phyloP scores from a whole-genome alignment of 2,888 invertebrate genomes.

The Automeris io region DNA sequence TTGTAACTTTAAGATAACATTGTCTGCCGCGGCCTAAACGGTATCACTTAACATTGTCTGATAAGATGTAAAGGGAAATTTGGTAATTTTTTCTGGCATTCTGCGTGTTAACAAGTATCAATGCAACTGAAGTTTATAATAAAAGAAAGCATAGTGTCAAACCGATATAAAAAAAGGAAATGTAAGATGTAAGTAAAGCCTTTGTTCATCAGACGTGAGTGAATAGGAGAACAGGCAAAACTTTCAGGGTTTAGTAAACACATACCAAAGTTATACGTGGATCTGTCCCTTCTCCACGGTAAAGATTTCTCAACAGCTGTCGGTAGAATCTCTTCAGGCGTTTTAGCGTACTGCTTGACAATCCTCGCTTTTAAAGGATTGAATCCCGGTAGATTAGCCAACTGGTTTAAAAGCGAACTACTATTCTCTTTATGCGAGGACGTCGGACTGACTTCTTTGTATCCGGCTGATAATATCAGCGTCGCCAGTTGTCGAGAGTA shows the following conservation, averaged over 20 bases:
- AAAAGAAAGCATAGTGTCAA: background rate
- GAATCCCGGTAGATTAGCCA: conserved; percentile 82
- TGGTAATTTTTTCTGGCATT: no score
- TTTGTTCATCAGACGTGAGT: conserved; percentile 44
- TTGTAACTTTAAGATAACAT: no score
- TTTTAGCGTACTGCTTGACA: conserved; percentile 81
- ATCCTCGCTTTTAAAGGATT: conserved; percentile 83
- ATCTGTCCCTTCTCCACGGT: conserved; percentile 89
- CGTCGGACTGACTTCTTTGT: conserved; percentile 73
- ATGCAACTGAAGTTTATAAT: background rate
- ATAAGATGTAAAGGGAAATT: no score
- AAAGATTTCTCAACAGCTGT: conserved; percentile 88
- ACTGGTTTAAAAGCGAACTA: conserved; percentile 82
- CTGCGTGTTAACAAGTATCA: no score
- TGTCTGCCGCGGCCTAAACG: no score
- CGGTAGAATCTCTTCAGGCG: conserved; percentile 79
- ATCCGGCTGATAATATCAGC: conserved; percentile 60
- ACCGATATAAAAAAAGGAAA: background rate
- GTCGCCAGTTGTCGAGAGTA: conserved; percentile 61
- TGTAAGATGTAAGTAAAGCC: background rate
- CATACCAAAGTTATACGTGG: conserved; percentile 85
- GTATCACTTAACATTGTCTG: no score
- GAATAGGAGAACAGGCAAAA: conserved; percentile 31
- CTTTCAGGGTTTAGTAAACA: conserved; percentile 45
- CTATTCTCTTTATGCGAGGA: conserved; percentile 80